These are phyloP conservation scores for Gyps fulvus DNA, from an alignment of 2,113 vertebrate genomes.

Conservation along the genomic window DNA sequence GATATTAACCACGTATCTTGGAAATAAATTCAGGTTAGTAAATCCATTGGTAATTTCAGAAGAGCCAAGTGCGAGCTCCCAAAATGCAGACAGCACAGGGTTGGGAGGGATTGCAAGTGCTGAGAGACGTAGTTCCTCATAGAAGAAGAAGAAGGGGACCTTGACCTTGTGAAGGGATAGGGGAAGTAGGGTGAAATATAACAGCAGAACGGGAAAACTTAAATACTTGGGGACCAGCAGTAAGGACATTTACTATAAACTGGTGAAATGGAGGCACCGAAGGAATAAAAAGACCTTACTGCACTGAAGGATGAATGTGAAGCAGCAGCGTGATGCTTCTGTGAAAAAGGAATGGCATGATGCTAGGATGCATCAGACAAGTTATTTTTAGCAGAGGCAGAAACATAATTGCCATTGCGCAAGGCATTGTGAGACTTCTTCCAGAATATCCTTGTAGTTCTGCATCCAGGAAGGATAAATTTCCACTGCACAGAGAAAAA, in stretches of 20 bases:
- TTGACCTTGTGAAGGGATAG: not conserved
- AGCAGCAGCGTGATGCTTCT: not conserved
- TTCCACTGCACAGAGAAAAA: not conserved
- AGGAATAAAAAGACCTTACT: not conserved
- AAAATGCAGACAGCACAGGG: not conserved
- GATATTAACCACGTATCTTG: not conserved
- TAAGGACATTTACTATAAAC: not conserved
- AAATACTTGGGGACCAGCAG: not conserved
- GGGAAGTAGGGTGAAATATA: not conserved
- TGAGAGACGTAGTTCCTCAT: not conserved
- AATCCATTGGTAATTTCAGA: not conserved
- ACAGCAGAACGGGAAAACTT: not conserved
- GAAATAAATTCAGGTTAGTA: not conserved
- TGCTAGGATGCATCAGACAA: constrained; percentile 16
- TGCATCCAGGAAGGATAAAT: not conserved
- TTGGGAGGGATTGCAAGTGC: not conserved
- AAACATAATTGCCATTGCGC: not conserved
- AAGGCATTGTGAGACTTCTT: constrained; percentile 24
- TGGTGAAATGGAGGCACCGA: not conserved
- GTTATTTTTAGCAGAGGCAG: constrained; percentile 62
- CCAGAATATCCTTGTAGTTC: not conserved
- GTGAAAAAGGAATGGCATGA: not conserved
- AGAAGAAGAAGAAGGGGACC: not conserved
- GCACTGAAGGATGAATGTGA: not conserved
- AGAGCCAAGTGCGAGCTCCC: not conserved